phyloP scores from a whole-genome alignment of 2,797 vertebrate genomes.

The Brachyalestes nurse region DNA sequence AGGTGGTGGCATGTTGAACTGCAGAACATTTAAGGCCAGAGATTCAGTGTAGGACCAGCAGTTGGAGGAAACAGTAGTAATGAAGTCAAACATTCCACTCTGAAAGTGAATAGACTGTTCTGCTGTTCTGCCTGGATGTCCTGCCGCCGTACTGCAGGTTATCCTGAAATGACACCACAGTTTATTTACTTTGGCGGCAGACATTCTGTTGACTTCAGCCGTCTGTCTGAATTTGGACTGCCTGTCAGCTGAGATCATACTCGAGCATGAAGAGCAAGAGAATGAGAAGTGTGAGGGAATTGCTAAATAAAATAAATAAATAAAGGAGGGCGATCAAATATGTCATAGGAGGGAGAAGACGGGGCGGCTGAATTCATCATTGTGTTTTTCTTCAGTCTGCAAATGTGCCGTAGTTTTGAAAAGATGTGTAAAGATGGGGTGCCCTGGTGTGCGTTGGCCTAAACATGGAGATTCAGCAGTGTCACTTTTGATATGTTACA shows the following conservation, averaged over 20 bases:
- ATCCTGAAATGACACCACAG: constrained; percentile 9
- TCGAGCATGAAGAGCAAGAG: not conserved
- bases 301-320: constrained; percentile 8
- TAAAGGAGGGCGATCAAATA: not conserved
- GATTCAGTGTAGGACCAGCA: not conserved
- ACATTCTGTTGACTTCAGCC: constrained; percentile 17
- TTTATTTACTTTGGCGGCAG: constrained; percentile 8
- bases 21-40: not conserved
- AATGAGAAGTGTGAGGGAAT: constrained; percentile 14
- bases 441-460: not conserved
- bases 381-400: not conserved
- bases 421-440: not conserved
- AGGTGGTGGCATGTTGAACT: not conserved
- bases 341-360: not conserved
- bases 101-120: not conserved
- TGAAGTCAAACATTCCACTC: not conserved
- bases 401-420: not conserved
- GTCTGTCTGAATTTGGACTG: constrained; percentile 6
- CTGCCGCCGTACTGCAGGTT: not conserved
- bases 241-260: constrained; percentile 28
- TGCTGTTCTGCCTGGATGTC: not conserved
- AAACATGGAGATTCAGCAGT: too few species aligned
- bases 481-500: too few species aligned
- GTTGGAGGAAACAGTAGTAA: not conserved
- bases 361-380: not conserved